A percentile compares a stretch with the other conserved stretches of the same genome.
phyloP scores from a whole-genome alignment of 2,797 vertebrate genomes.

The Takifugu rubripes region DNA sequence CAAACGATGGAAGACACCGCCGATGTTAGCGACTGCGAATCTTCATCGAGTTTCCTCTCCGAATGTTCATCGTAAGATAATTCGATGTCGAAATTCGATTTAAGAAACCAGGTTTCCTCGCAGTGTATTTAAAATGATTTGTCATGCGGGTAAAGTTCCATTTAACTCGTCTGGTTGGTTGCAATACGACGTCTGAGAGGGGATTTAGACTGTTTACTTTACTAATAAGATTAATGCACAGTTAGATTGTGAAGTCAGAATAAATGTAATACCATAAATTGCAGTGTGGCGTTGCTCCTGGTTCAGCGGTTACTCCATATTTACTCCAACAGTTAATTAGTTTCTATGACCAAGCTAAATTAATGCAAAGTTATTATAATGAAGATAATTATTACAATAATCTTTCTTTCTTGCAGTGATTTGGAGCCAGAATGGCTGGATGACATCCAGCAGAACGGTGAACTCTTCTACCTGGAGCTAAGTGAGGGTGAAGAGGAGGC shows the following conservation, averaged over 20 bases:
- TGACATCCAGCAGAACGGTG: slow-evolving; percentile 90
- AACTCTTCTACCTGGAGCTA: slow-evolving; percentile 94
- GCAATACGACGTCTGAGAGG: too few relatives aligned
- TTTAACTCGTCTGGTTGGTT: too few relatives aligned
- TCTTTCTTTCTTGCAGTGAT: slow-evolving; percentile 72
- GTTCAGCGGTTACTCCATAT: too few relatives aligned
- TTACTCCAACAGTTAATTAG: too few relatives aligned
- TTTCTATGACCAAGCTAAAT: neutral
- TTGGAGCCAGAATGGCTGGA: slow-evolving; percentile 95
- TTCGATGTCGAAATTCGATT: neutral
- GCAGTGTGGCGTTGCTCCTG: too few relatives aligned
- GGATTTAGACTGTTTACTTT: too few relatives aligned
- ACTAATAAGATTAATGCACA: too few relatives aligned
- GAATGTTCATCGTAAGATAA: slow-evolving; percentile 72
- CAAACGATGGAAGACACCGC: slow-evolving; percentile 3
- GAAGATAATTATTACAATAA: neutral
- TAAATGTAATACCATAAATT: too few relatives aligned
- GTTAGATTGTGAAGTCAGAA: too few relatives aligned
- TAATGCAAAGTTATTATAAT: neutral
- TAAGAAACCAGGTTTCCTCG: too few relatives aligned
- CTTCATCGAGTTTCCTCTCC: slow-evolving; percentile 61
- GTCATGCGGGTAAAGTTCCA: too few relatives aligned
- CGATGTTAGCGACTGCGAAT: slow-evolving; percentile 43
- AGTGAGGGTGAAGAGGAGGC: slow-evolving; percentile 90
- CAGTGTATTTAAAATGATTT: too few relatives aligned